These are phyloP conservation scores for Microcebus ravelobensis DNA, from an alignment of 2,113 vertebrate genomes.

Conservation along the genomic window DNA sequence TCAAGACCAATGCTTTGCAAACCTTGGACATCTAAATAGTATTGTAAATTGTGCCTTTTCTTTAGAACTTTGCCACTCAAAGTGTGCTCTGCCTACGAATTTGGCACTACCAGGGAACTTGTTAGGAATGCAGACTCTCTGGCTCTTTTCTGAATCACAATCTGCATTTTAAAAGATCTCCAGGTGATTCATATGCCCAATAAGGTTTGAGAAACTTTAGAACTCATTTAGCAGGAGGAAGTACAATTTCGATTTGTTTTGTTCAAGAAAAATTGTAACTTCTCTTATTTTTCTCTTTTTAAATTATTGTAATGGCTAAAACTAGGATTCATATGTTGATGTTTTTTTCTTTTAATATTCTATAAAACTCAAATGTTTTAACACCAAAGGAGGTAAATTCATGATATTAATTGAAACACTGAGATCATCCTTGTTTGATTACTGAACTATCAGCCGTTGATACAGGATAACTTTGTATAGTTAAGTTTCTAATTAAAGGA, in stretches of 20 bases:
- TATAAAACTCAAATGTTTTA: conserved; percentile 34
- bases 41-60: neutral
- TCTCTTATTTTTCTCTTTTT: conserved; percentile 47
- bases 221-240: neutral
- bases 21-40: neutral
- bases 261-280: conserved; percentile 32
- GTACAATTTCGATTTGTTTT: conserved; percentile 43
- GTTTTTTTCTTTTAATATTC: neutral
- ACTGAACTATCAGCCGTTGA: neutral
- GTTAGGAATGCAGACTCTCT: neutral
- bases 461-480: conserved; percentile 16
- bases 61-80: conserved; percentile 37
- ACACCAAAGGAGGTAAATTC: conserved; percentile 23
- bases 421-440: conserved; percentile 16
- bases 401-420: neutral
- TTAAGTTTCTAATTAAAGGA: conserved; percentile 27
- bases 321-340: neutral
- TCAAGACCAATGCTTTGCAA: conserved; percentile 18
- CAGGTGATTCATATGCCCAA: neutral
- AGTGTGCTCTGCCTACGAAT: neutral
- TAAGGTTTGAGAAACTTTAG: conserved; percentile 33
- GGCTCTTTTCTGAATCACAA: conserved; percentile 43
- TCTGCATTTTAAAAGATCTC: conserved; percentile 7
- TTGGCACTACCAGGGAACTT: neutral
- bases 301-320: conserved; percentile 23